Evolutionary conservation across 2,888 invertebrate species (phyloP), one percentile per base, ranked within the genome.

Genomic region (Callyntrura guangdongensis): DNA sequence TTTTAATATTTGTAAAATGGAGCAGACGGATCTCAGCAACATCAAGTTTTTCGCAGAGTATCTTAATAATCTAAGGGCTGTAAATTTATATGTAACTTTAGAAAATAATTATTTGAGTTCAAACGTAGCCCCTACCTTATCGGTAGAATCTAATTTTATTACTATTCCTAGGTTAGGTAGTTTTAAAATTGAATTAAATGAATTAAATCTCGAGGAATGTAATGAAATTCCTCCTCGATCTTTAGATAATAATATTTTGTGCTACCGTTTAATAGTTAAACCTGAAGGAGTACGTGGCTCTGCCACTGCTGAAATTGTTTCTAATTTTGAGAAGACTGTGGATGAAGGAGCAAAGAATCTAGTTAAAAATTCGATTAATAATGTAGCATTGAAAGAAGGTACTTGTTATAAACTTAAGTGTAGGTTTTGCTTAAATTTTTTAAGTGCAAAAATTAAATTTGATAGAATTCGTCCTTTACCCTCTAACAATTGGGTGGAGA

Each of bases 401-500:
- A 86, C 49, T 69, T 69, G 86, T 0, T 94, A 93, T 84, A 53
- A 67, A n/a, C 72, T 94, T 11, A 67, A 87, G 9, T 94, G 95
- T 92, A 93, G 96, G n/a, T 95, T 95, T 91, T 95, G 94, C 91
- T 94, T 96, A 89, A 90, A 90, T 47, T 94, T 94, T 87, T 86
- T 94, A 79, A 94, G 95, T 59, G 94, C 93, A 79, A 84, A 92
- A n/a, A 61, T 95, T 0, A 95, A 95, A 74, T 96, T 97, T 95
- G 95, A 95, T 74, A 95, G 96, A 92, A 95, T 97, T 94, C 94
- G 97, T 90, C 96, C 97, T 88, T 94, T 97, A 85, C 97, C 97
- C 0, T 96, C 96, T 0, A 95, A 95, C 17, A 96, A 96, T 94
- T 95, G 96, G 88, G 96, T 96, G 94, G 95, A 94, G 85, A 90